phyloP scores from a whole-genome alignment of 2,797 vertebrate genomes.

The Harpagifer antarcticus region DNA sequence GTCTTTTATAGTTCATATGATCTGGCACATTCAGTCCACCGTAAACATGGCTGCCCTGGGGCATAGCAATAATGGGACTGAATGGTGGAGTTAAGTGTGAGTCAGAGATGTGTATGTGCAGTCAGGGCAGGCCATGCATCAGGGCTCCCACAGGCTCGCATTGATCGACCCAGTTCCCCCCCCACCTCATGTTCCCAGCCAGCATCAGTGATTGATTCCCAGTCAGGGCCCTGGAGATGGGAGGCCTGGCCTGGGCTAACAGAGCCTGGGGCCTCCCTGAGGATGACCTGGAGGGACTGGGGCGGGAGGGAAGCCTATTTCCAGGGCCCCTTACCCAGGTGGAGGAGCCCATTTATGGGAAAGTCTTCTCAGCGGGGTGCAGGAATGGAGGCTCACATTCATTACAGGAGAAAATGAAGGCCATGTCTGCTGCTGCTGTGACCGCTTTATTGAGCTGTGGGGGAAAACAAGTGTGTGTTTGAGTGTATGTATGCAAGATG shows the following conservation, averaged over 20 bases:
- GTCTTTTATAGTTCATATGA: slow-evolving; percentile 61
- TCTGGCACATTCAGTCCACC: slow-evolving; percentile 28
- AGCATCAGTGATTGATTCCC: slow-evolving; percentile 82
- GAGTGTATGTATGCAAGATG: slow-evolving; percentile 30
- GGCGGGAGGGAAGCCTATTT: slow-evolving; percentile 49
- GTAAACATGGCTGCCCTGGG: slow-evolving; percentile 65
- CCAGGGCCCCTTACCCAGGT: slow-evolving; percentile 57
- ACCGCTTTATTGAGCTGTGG: slow-evolving; percentile 34
- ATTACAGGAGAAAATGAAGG: slow-evolving; percentile 79
- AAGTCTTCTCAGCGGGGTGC: slow-evolving; percentile 65
- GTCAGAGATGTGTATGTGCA: slow-evolving; percentile 70
- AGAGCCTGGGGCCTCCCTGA: slow-evolving; percentile 71
- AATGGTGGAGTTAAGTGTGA: slow-evolving; percentile 65
- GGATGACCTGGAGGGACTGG: slow-evolving; percentile 72
- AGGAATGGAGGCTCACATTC: slow-evolving; percentile 60
- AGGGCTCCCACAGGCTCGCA: slow-evolving; percentile 77
- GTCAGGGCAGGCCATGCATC: slow-evolving; percentile 79
- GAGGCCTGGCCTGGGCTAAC: slow-evolving; percentile 67
- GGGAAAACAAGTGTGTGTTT: slow-evolving; percentile 15
- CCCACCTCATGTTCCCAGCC: slow-evolving; percentile 64
- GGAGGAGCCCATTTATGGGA: slow-evolving; percentile 67
- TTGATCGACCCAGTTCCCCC: slow-evolving; percentile 70
- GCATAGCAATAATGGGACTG: slow-evolving; percentile 68
- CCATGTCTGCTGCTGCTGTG: slow-evolving; percentile 58
- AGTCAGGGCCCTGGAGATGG: slow-evolving; percentile 80